Conservation (phyloP, 2,113 vertebrate genomes). For the Myotis brandtii region DNA sequence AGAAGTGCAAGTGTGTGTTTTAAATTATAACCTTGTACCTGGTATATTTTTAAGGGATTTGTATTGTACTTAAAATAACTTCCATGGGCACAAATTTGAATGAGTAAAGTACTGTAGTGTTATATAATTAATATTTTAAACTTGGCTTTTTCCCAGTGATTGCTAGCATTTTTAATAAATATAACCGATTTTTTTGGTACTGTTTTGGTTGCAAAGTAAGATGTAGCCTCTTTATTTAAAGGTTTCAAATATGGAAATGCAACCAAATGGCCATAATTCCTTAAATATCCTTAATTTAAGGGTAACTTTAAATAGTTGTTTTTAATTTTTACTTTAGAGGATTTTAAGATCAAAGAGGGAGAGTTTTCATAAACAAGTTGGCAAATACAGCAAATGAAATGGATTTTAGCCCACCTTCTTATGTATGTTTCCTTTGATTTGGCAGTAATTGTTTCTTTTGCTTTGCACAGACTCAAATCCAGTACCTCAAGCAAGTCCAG, state of each 20-base stretch:
- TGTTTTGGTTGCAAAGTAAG: neutral
- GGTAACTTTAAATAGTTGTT: constrained; percentile 21
- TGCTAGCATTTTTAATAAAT: neutral
- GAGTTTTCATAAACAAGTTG: neutral
- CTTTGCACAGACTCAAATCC: constrained; percentile 96
- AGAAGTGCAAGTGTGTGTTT: constrained; percentile 4
- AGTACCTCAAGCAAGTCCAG: constrained; percentile 99
- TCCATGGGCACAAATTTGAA: neutral
- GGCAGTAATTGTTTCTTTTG: constrained; percentile 79
- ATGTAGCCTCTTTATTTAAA: neutral
- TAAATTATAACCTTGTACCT: neutral
- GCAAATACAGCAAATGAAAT: neutral
- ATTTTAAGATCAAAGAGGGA: neutral
- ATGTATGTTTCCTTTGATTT: neutral
- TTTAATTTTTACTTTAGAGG: constrained; percentile 27
- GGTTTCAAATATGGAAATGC: neutral
- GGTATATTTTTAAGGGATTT: neutral
- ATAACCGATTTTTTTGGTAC: neutral
- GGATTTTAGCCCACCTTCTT: neutral
- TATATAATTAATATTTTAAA: constrained; percentile 25
- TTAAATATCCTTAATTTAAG: neutral
- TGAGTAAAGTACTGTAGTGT: neutral
- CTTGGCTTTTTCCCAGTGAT: neutral
- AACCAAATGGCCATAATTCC: neutral
- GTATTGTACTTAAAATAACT: constrained; percentile 17